Conservation (phyloP, 2,113 vertebrate genomes). For the Hydrochoerus hydrochaeris region DNA sequence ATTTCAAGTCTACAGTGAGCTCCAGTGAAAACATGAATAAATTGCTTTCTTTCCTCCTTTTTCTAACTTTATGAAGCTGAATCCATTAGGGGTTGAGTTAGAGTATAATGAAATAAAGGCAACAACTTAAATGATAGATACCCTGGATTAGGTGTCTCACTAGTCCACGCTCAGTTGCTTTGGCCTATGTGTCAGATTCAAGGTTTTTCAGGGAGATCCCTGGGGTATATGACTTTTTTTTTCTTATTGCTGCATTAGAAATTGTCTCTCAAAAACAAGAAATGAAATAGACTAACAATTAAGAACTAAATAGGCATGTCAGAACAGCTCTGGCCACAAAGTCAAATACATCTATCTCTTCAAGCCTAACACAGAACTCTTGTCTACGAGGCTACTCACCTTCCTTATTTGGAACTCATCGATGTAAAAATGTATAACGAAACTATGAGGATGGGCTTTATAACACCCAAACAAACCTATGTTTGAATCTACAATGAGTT, state of each 20-base stretch:
- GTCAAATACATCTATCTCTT: constrained; percentile 55
- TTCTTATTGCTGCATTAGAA: constrained; percentile 79
- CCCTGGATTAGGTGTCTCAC: constrained; percentile 83
- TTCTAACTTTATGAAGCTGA: constrained; percentile 86
- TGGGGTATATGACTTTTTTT: constrained; percentile 88
- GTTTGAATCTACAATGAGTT: neutral
- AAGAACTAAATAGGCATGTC: constrained; percentile 79
- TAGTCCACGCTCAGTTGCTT: constrained; percentile 79
- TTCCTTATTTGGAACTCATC: neutral
- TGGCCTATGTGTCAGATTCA: constrained; percentile 88
- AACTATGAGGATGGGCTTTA: neutral
- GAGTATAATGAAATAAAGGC: constrained; percentile 87
- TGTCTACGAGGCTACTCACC: neutral
- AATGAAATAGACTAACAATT: constrained; percentile 82
- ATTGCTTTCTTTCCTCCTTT: constrained; percentile 86
- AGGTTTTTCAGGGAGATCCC: constrained; percentile 88
- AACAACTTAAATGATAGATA: constrained; percentile 80
- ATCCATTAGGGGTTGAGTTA: constrained; percentile 85
- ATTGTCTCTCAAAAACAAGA: constrained; percentile 79
- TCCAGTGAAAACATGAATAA: constrained; percentile 87
- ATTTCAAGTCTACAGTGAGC: constrained; percentile 85
- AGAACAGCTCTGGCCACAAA: constrained; percentile 54
- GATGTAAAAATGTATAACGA: neutral
- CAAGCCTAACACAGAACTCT: neutral
- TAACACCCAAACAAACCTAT: neutral